These are phyloP conservation scores for Lasioglossum morio DNA, from an alignment of 2,888 invertebrate genomes.

Conservation along the genomic window DNA sequence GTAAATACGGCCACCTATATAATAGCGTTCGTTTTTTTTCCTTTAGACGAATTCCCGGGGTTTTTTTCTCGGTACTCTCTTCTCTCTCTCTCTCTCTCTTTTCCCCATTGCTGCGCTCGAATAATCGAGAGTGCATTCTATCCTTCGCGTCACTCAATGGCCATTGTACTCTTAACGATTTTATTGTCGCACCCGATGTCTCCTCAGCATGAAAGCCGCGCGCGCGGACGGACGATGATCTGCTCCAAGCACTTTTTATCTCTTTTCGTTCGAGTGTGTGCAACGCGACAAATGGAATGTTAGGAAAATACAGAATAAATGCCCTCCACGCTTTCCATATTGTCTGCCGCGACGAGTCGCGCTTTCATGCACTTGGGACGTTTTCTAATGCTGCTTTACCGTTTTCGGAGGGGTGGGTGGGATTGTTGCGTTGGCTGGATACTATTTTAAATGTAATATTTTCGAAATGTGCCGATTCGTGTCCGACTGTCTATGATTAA, in stretches of 20 bases:
- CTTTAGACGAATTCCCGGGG: neutral
- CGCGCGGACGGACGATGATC: neutral
- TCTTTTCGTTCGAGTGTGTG: neutral
- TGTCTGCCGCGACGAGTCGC: neutral
- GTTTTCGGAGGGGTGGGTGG: no score
- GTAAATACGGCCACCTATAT: neutral
- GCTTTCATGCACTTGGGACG: neutral
- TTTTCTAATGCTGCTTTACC: neutral
- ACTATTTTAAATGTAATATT: neutral
- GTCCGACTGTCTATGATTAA: neutral
- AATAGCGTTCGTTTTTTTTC: neutral
- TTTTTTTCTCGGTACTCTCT: neutral
- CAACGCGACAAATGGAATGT: slow-evolving; percentile 5
- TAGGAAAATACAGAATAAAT: neutral
- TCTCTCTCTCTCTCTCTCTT: neutral
- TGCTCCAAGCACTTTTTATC: neutral
- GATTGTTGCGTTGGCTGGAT: neutral
- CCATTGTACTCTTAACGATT: slow-evolving; percentile 16
- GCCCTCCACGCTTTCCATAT: neutral
- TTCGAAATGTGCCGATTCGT: neutral
- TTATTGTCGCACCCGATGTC: slow-evolving; percentile 16
- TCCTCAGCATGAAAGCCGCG: slow-evolving; percentile 11
- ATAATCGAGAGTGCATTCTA: slow-evolving; percentile 14
- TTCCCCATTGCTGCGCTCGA: neutral
- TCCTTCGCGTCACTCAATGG: slow-evolving; percentile 1